Conservation (phyloP, 2,888 invertebrate species). For the Drosophila subsilvestris region DNA sequence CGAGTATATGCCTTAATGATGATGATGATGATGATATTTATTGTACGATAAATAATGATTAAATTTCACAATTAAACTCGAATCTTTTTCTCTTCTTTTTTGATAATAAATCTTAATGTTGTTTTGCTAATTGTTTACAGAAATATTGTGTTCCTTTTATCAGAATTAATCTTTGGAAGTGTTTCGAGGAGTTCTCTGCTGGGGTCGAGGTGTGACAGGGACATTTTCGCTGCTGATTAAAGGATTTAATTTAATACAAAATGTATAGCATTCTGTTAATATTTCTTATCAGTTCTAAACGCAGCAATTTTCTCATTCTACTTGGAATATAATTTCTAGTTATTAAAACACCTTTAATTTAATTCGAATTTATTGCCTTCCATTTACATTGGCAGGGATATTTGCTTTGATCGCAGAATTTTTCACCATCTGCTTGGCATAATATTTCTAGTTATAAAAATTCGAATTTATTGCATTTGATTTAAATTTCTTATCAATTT, state of each 20-base stretch:
- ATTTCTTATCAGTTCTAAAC: no score
- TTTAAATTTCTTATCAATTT: no score
- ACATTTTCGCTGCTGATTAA: not conserved
- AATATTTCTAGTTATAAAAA: not conserved
- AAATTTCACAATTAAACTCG: not conserved
- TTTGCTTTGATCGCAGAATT: no score
- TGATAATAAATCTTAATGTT: not conserved
- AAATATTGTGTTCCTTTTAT: no score
- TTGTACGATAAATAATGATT: not conserved
- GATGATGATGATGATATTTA: not conserved
- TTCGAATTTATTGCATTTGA: no score
- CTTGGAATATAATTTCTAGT: not conserved
- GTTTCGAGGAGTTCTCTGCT: not conserved
- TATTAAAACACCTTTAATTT: no score
- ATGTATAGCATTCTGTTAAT: no score
- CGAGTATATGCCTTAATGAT: not conserved
- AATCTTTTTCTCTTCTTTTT: not conserved
- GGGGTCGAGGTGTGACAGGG: not conserved
- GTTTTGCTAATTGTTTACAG: not conserved
- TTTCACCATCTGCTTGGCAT: no score
- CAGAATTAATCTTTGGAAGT: not conserved
- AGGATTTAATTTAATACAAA: no score
- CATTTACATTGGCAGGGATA: no score
- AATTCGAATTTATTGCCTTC: no score
- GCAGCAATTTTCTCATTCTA: no score